A percentile compares a stretch with the other conserved stretches of the same genome.
Conservation (phyloP, 37 sponge, comb jelly and placozoan species). For the Cladorhizidae sp. region DNA sequence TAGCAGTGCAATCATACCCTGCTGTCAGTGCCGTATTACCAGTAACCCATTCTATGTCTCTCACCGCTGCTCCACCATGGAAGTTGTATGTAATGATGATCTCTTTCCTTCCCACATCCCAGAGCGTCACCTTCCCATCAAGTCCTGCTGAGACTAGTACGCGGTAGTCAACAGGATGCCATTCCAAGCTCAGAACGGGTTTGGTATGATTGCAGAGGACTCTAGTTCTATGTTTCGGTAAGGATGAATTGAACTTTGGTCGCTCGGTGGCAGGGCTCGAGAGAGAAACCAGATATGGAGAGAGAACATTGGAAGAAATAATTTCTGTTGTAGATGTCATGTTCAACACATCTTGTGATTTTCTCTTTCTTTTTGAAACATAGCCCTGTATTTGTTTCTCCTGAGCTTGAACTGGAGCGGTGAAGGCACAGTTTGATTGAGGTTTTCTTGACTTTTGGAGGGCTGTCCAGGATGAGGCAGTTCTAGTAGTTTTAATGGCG, state of each 20-base stretch:
- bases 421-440: no score
- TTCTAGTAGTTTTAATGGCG: no score
- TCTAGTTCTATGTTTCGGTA: neutral
- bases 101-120: slow-evolving; percentile 24
- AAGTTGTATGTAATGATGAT: slow-evolving; percentile 22
- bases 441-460: no score
- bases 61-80: slow-evolving; percentile 44
- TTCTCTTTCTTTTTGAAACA: neutral
- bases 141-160: slow-evolving; percentile 59
- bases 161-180: slow-evolving; percentile 41
- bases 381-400: no score
- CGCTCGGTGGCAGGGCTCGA: neutral
- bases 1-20: slow-evolving; percentile 54
- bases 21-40: slow-evolving; percentile 47
- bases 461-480: no score
- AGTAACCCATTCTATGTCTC: slow-evolving; percentile 50
- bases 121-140: slow-evolving; percentile 44
- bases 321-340: neutral
- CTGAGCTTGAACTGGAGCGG: no score
- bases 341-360: neutral
- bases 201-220: slow-evolving; percentile 29
- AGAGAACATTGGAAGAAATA: no score
- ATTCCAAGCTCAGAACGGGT: slow-evolving; percentile 37
- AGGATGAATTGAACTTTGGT: neutral
- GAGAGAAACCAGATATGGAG: neutral